Evolutionary conservation across 2,797 vertebrate genomes (phyloP), one percentile per base, ranked within the genome.

Genomic region (Myotis planiceps): DNA sequence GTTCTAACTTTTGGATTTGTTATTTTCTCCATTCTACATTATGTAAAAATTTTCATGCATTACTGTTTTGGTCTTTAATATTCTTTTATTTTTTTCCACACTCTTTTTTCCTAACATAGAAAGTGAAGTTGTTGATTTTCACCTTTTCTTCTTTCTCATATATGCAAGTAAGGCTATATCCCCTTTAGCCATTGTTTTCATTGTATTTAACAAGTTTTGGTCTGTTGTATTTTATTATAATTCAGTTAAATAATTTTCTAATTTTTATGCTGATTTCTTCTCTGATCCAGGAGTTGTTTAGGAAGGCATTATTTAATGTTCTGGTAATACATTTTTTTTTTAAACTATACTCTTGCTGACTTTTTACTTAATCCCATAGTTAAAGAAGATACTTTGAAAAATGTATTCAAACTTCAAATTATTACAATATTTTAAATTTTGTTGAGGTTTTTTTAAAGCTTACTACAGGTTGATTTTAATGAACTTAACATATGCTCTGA

Each of bases 281-380:
- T 53, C 60, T 34, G 5, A 80, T 18, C 18, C 6, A 68, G 51
- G 18, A 14, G 5, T 32, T 86, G 7, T 65, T 94, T 68, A 88
- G 15, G 19, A 69, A 2, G 58, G 27, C 16, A 55, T 74, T 72
- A 65, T 49, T 88, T 65, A 81, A 25, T 89, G 71, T 75, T 7
- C 12, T 19, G 2, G 2, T 25, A 42, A 15, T 21, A 37, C 3
- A 92, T 1, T 65, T 32, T 58, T 58, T 87, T 58, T 4, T n/a
- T 65, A 10, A 10, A 25, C 0, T 80, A 49, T 34, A 82, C 63
- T 74, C 53, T 82, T 60, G 2, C 1, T 58, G 1, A 63, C 65
- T 93, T 92, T 15, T 10, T 51, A 88, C 42, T 69, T 88, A 94
- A 84, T 63, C 5, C 7, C 14, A 55, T 78, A 66, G 66, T 75